Base-by-base conservation (phyloP, 2,797 vertebrate genomes). In the Stomatorhinus walkeri region DNA sequence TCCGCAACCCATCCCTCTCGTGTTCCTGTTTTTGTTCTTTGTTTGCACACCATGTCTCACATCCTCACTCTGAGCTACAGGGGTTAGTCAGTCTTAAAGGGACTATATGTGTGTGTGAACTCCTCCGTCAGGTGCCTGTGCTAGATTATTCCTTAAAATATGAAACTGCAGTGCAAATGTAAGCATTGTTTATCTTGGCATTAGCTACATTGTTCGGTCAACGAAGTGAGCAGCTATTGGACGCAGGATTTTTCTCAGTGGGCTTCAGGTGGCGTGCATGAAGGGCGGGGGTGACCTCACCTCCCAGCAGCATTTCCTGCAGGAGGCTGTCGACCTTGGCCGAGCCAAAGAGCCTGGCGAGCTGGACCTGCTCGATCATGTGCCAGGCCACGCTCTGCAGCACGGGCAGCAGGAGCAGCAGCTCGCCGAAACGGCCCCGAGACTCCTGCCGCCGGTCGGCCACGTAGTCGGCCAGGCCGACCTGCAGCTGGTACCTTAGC, bases 331-430 rank as follows among this genome's bases (percentile, higher is more conserved):
- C 98, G 0, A 99, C 99, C 95, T 99, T 99, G 88, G 97, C 98
- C 98, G 99, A 97, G 90, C 98, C 98, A 0, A 99, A 99, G 92
- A 99, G 97, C 93, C 99, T 99, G 92, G 99, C 97, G 0, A 99
- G 98, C 94, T 99, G 98, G 90, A 99, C 98, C 95, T 99, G 98
- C 90, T 99, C 98, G 1, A 99, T 98, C 98, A 99, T 99, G 92
- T 99, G 98, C 98, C 98, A 99, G 92, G 98, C 99, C 94, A 99
- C 99, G 95, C 98, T 99, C 96, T 99, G 98, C 90, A 99, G 96
- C 0, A 97, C 97, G 0, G 98, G 98, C 93, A 98, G 93, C 90
- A 99, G 95, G 89, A 99, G 95, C 19, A 99, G 97, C 92, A 99
- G 95, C 92, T 99, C 98, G 0, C 98, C 97, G 0, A 99, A 99